phyloP scores from a whole-genome alignment of 1,140 invertebrate species.

The Brachionus rubens region DNA sequence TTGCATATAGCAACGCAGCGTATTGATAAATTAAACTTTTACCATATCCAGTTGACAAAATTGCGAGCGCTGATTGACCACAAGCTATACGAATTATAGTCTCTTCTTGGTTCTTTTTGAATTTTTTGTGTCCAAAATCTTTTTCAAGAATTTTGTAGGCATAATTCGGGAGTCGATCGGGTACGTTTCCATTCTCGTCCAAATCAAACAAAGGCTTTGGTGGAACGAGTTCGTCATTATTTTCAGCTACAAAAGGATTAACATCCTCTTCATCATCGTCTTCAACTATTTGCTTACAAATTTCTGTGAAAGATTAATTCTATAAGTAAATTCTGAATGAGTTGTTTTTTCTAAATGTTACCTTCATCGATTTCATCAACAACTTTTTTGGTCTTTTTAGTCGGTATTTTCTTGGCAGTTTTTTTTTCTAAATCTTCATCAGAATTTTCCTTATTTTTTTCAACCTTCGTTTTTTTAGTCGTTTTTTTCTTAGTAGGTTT shows the following conservation, averaged over 20 bases:
- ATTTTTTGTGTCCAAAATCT: slow-evolving; percentile 36
- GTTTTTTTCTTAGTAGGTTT: not conserved
- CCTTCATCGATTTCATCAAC: not conserved
- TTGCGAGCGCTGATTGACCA: slow-evolving; percentile 19
- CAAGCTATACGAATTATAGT: slow-evolving; percentile 16
- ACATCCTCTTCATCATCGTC: not conserved
- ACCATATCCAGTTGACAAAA: slow-evolving; percentile 22
- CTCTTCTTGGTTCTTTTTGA: slow-evolving; percentile 32
- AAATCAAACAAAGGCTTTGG: not conserved
- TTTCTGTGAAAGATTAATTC: too few species aligned
- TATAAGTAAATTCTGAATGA: too few species aligned
- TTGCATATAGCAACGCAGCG: not conserved
- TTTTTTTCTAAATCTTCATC: not conserved
- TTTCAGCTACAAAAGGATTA: not conserved
- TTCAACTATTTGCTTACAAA: not conserved
- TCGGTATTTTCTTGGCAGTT: not conserved
- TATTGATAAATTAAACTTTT: slow-evolving; percentile 45
- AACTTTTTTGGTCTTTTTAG: not conserved
- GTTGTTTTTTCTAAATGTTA: not conserved
- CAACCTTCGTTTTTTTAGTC: not conserved
- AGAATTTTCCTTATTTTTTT: not conserved
- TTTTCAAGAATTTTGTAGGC: slow-evolving; percentile 29
- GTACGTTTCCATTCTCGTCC: slow-evolving; percentile 15
- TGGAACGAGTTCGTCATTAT: not conserved
- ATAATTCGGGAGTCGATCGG: not conserved